phyloP scores from a whole-genome alignment of 2,113 vertebrate genomes.

The Zingel zingel region DNA sequence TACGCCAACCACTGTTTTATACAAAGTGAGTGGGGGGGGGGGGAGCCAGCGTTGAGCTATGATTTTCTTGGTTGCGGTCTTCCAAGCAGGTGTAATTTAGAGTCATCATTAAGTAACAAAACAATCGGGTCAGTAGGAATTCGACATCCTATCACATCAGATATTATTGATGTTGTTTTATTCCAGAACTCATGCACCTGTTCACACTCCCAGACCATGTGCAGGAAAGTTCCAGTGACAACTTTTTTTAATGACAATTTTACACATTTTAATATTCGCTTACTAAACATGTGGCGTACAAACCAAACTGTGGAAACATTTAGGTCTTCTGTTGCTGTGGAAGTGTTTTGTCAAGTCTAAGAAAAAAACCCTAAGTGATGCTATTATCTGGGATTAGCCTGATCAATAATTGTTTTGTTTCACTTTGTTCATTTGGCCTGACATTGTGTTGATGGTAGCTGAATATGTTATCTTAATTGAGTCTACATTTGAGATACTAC shows the following conservation, averaged over 20 bases:
- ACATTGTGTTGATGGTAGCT: neutral
- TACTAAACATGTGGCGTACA: neutral
- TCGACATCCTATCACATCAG: too few species aligned
- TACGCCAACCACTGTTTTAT: too few species aligned
- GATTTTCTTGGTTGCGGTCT: too few species aligned
- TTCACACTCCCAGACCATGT: too few species aligned
- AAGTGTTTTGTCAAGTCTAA: neutral
- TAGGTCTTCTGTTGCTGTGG: neutral
- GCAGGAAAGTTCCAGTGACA: neutral
- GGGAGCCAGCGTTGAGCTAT: too few species aligned
- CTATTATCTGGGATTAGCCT: neutral
- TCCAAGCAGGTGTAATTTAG: too few species aligned
- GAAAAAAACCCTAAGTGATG: neutral
- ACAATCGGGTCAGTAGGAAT: too few species aligned
- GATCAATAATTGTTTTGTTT: neutral
- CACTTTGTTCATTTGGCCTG: neutral
- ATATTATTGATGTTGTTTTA: too few species aligned
- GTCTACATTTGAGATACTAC: neutral
- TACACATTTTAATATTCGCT: neutral
- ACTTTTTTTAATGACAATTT: conserved; percentile 1
- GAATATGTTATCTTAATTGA: neutral
- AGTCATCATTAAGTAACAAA: too few species aligned
- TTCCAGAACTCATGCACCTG: too few species aligned
- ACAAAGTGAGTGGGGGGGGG: too few species aligned
- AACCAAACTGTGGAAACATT: neutral